Evolutionary conservation across 2,797 vertebrate species (phyloP), one percentile per base, ranked within the genome.

Genomic region (Erpetoichthys calabaricus): DNA sequence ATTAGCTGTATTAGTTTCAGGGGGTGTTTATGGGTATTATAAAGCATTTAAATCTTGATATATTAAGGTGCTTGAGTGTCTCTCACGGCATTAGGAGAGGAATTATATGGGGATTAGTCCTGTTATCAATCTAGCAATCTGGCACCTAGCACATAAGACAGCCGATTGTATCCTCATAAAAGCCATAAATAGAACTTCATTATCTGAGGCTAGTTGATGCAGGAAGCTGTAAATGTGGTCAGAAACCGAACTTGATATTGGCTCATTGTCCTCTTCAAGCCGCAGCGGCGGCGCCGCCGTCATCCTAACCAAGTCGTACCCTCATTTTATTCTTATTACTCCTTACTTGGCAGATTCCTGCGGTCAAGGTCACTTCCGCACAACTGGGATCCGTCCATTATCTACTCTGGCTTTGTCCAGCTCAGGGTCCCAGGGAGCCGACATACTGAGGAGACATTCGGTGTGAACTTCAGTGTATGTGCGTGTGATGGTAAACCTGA

Each of bases 1-100:
- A 73, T 74, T 73, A 74, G 73, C 72, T 77, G 67, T 65, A 45
- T 78, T 80, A 76, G 65, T 60, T 68, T 65, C 64, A 67, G 43
- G 50, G 63, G 68, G 63, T 78, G 75, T 79, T 82, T 76, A 75
- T 75, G 56, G 66, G 68, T 64, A 67, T 76, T 77, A 74, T 71
- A 74, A 82, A 80, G 72, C 41, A 5, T 78, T 80, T 77, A 75
- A 73, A 70, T 75, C 61, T 71, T 75, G 75, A 78, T 77, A 67
- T 67, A 70, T 75, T 65, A 69, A 74, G 69, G 66, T 61, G 59
- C 66, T 79, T 73, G 67, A 72, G 61, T 68, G 65, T 55, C 56
- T 82, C 74, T 71, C 61, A 54, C 59, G 74, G 61, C 70, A 70
- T 77, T 76, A 71, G 69, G 66, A 73, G 68, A 64, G 70, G 67